A percentile compares a stretch with the other conserved stretches of the same genome.
Evolutionary conservation across 2,797 vertebrate species (phyloP).

Genomic region (Pantherophis vulpinus): DNA sequence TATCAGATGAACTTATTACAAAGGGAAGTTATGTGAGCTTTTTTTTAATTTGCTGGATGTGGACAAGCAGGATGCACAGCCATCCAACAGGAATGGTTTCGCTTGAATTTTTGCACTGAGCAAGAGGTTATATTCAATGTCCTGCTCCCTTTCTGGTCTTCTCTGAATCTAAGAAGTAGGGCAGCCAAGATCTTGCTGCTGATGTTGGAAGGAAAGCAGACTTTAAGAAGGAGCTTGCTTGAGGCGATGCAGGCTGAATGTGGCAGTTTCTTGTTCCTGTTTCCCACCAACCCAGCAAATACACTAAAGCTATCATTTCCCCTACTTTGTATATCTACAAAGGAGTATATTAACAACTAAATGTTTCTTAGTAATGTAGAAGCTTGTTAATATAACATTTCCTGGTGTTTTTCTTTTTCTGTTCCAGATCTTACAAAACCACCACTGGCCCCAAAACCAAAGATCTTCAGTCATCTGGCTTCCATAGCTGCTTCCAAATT

Average conservation of each 20-base stretch:
- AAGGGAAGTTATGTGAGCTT: not conserved
- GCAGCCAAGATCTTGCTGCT: not conserved
- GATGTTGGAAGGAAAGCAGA: not conserved
- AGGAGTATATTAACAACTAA: not conserved
- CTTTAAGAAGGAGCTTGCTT: not conserved
- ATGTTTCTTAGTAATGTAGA: not conserved
- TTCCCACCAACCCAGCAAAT: not conserved
- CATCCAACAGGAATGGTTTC: not conserved
- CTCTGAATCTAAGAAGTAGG: not conserved
- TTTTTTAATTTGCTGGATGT: not conserved
- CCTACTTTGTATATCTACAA: not conserved
- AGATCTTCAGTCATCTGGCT: slow-evolving; percentile 74
- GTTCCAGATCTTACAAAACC: slow-evolving; percentile 86
- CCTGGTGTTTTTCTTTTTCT: slow-evolving; percentile 63
- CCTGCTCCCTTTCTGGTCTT: not conserved
- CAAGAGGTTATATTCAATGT: not conserved
- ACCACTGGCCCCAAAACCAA: slow-evolving; percentile 85
- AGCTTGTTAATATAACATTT: slow-evolving; percentile 37
- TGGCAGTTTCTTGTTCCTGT: not conserved
- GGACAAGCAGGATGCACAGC: not conserved
- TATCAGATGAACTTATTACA: not conserved
- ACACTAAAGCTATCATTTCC: not conserved
- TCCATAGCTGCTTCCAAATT: slow-evolving; percentile 69
- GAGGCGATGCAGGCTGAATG: not conserved
- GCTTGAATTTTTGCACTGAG: not conserved